These are phyloP conservation scores for Xestoiulus laeticollis DNA, from an alignment of 2,888 invertebrate species.

Conservation along the genomic window DNA sequence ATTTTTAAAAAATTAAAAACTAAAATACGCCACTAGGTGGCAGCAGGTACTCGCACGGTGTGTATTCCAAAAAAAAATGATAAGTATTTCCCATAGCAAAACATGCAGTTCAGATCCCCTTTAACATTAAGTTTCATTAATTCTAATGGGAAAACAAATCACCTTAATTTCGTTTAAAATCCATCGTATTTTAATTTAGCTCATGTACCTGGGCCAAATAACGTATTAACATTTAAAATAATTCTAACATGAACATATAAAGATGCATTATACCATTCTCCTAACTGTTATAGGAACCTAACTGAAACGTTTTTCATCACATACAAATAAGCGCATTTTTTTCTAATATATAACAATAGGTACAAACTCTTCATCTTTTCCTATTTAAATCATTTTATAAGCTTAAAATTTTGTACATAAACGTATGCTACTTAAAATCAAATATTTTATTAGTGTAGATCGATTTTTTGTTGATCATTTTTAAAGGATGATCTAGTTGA, in stretches of 20 bases:
- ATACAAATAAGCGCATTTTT: neutral
- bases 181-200: neutral
- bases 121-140: neutral
- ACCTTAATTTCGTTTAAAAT: neutral
- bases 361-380: slow-evolving; percentile 4
- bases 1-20: neutral
- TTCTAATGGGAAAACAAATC: neutral
- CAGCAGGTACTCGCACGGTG: too few species aligned
- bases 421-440: neutral
- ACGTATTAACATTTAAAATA: neutral
- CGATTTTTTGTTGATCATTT: neutral
- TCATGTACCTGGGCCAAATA: neutral
- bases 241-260: neutral
- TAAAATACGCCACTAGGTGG: too few species aligned
- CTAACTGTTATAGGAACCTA: neutral
- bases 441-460: neutral
- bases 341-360: neutral
- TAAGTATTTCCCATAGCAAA: too few species aligned
- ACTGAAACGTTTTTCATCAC: neutral
- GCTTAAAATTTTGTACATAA: slow-evolving; percentile 15
- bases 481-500: neutral
- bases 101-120: too few species aligned
- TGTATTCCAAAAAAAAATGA: too few species aligned
- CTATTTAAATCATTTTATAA: slow-evolving; percentile 5
- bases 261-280: neutral